Evolutionary conservation across 2,113 vertebrate species (phyloP).

Genomic region (Puntigrus tetrazona): DNA sequence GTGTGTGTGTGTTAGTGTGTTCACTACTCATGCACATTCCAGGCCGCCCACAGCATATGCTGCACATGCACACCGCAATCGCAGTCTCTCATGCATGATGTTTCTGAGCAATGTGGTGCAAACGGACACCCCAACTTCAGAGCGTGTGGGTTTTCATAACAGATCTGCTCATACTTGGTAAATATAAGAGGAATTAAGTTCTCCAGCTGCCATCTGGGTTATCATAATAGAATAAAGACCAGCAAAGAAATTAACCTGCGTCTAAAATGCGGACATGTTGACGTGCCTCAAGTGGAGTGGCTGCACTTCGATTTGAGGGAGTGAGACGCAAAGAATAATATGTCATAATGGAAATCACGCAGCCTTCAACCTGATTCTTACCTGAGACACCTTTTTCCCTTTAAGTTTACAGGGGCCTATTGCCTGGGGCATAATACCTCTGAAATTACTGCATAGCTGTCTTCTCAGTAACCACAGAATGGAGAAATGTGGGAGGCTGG

Average conservation of each 20-base stretch:
- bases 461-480: slow-evolving; percentile 62
- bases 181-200: slow-evolving; percentile 73
- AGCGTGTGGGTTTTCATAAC: slow-evolving; percentile 60
- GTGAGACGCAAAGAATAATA: slow-evolving; percentile 26
- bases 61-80: slow-evolving; percentile 15
- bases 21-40: neutral
- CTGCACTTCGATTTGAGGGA: neutral
- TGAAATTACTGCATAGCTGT: slow-evolving; percentile 59
- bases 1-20: neutral
- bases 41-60: neutral
- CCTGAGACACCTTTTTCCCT: slow-evolving; percentile 45
- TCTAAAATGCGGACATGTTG: slow-evolving; percentile 42
- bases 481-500: slow-evolving; percentile 55
- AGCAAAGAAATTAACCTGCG: slow-evolving; percentile 68
- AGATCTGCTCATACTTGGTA: slow-evolving; percentile 69
- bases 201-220: slow-evolving; percentile 71
- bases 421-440: slow-evolving; percentile 63
- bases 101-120: slow-evolving; percentile 11
- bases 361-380: slow-evolving; percentile 50
- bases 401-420: slow-evolving; percentile 49
- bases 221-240: slow-evolving; percentile 62
- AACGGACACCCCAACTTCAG: slow-evolving; percentile 34
- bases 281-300: slow-evolving; percentile 15
- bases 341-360: slow-evolving; percentile 38
- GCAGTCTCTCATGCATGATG: slow-evolving; percentile 31